A percentile compares a stretch with the other conserved stretches of the same genome.
These are phyloP conservation scores for Tribolium freemani DNA, from an alignment of 2,888 invertebrate species.

Conservation along the genomic window DNA sequence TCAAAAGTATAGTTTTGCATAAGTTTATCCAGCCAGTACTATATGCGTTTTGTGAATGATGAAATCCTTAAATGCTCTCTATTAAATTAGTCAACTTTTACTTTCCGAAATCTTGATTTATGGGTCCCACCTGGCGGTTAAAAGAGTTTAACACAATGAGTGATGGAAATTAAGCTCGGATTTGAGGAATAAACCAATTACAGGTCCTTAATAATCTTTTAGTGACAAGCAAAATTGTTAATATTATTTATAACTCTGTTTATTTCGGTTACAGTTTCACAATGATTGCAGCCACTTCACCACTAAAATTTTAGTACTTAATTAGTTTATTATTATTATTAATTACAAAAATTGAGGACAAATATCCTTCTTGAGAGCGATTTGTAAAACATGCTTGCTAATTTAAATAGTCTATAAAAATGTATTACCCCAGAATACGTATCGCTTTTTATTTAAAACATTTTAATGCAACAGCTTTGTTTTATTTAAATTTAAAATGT, in stretches of 20 bases:
- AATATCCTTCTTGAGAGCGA: no score
- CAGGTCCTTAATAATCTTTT: no score
- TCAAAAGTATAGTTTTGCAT: background rate
- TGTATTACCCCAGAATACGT: background rate
- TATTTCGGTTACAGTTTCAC: no score
- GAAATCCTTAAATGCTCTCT: background rate
- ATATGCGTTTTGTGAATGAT: background rate
- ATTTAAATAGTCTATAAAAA: no score
- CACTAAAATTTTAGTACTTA: no score
- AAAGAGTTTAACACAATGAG: constrained; percentile 5
- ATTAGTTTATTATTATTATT: no score
- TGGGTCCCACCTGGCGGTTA: background rate
- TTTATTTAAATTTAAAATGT: constrained; percentile 31
- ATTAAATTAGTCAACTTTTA: background rate
- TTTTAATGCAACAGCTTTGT: constrained; percentile 17
- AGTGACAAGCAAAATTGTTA: no score
- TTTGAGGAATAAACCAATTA: background rate
- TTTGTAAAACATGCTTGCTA: no score
- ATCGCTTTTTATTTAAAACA: background rate
- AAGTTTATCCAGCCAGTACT: background rate
- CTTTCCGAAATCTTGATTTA: background rate
- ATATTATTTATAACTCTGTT: no score
- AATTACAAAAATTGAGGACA: no score
- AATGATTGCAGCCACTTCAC: no score
- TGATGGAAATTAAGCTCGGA: constrained; percentile 13